A percentile compares a stretch with the other conserved stretches of the same genome.
phyloP scores from a whole-genome alignment of 1,140 invertebrate species.

The Eurosta solidaginis region DNA sequence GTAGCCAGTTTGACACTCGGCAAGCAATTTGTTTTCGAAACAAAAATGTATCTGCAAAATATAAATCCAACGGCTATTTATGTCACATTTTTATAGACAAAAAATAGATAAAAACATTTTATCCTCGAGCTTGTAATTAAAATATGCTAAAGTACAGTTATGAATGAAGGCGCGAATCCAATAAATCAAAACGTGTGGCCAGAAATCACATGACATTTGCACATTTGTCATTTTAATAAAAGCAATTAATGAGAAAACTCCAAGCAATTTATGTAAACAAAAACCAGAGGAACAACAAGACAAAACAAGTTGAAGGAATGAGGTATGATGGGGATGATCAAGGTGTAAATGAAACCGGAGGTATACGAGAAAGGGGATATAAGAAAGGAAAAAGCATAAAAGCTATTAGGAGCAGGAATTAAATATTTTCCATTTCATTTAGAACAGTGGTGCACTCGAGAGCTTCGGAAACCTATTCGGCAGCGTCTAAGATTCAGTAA shows the following conservation, averaged over 20 bases:
- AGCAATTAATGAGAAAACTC: conserved; percentile 27
- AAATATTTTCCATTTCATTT: too few relatives aligned
- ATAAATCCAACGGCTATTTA: neutral
- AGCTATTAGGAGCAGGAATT: too few relatives aligned
- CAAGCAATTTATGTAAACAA: neutral
- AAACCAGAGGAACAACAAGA: neutral
- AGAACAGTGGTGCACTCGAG: too few relatives aligned
- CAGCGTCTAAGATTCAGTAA: too few relatives aligned
- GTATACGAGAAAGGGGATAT: too few relatives aligned
- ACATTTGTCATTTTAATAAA: conserved; percentile 33
- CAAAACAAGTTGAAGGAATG: neutral
- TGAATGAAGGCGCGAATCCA: neutral
- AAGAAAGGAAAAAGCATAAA: too few relatives aligned
- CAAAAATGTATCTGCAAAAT: too few relatives aligned
- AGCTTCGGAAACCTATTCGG: too few relatives aligned
- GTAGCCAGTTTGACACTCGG: too few relatives aligned
- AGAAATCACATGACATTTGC: conserved; percentile 31
- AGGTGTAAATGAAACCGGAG: too few relatives aligned
- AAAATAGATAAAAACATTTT: neutral
- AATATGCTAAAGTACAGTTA: neutral
- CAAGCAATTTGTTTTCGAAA: too few relatives aligned
- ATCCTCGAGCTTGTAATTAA: neutral
- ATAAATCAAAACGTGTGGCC: conserved; percentile 16
- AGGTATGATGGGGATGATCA: too few relatives aligned
- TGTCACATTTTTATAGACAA: neutral